A percentile compares a stretch with the other conserved stretches of the same genome.
Conservation (phyloP, 1,140 invertebrate genomes). For the Drosophila subpulchrella region DNA sequence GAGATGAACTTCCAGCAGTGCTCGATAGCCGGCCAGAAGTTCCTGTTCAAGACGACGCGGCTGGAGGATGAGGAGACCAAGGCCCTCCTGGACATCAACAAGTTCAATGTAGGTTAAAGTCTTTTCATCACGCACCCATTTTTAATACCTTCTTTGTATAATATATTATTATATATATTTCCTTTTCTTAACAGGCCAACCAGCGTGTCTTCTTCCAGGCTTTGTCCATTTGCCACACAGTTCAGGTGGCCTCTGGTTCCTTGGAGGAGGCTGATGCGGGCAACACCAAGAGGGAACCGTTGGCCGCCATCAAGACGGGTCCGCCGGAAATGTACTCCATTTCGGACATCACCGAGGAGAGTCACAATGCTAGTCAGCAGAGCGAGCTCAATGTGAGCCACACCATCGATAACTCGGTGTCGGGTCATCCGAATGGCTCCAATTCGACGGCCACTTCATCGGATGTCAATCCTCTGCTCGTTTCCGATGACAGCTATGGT, state of each 20-base stretch:
- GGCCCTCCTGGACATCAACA: constrained; percentile 50
- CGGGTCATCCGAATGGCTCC: constrained; percentile 65
- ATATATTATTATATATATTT: not conserved
- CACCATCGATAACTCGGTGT: constrained; percentile 67
- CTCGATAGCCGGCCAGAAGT: constrained; percentile 91
- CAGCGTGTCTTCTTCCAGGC: constrained; percentile 86
- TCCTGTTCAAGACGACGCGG: constrained; percentile 84
- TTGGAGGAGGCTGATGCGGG: constrained; percentile 33
- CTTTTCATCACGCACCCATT: too few relatives aligned
- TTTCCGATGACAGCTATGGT: constrained; percentile 52
- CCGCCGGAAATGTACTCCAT: constrained; percentile 75
- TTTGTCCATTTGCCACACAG: constrained; percentile 92
- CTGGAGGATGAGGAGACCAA: constrained; percentile 39
- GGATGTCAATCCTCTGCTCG: constrained; percentile 75
- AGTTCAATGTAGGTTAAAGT: constrained; percentile 7
- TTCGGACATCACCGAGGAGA: constrained; percentile 80
- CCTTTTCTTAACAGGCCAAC: constrained; percentile 10
- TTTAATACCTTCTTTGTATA: too few relatives aligned
- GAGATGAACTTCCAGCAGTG: constrained; percentile 98
- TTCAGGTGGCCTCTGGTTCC: constrained; percentile 86
- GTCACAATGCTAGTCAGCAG: constrained; percentile 79
- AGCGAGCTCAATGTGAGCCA: constrained; percentile 71
- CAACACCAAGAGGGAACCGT: constrained; percentile 27
- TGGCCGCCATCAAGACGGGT: constrained; percentile 47
- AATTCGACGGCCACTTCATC: constrained; percentile 46